phyloP scores from a whole-genome alignment of 2,113 vertebrate genomes.

The Cariama cristata region DNA sequence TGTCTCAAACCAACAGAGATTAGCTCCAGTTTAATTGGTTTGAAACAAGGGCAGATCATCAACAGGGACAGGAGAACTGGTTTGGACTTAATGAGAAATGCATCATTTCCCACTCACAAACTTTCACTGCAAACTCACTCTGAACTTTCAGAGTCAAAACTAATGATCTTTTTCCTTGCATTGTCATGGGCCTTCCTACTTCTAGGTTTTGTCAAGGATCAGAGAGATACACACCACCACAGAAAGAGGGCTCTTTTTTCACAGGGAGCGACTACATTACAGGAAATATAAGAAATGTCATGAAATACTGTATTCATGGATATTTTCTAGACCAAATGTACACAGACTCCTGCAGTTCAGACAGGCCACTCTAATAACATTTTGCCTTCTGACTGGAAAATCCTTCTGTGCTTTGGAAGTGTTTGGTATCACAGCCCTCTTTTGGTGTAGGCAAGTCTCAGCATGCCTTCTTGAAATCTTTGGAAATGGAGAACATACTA shows the following conservation, averaged over 20 bases:
- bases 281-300: not conserved
- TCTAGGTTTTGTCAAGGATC: not conserved
- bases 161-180: not conserved
- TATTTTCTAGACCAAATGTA: not conserved
- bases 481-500: not conserved
- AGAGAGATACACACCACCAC: not conserved
- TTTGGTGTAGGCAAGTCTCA: not conserved
- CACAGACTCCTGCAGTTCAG: not conserved
- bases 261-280: not conserved
- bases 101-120: not conserved
- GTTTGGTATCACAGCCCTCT: not conserved
- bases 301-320: not conserved
- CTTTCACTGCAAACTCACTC: not conserved
- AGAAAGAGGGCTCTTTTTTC: not conserved
- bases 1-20: constrained; percentile 52
- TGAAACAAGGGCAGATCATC: constrained; percentile 61
- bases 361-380: not conserved
- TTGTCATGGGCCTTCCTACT: not conserved
- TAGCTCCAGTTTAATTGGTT: constrained; percentile 56
- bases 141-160: not conserved
- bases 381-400: not conserved
- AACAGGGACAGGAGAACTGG: constrained; percentile 46
- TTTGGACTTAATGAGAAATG: constrained; percentile 49
- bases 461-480: not conserved
- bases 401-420: not conserved